phyloP scores from a whole-genome alignment of 2,888 invertebrate species.

The Ectemnius cavifrons region DNA sequence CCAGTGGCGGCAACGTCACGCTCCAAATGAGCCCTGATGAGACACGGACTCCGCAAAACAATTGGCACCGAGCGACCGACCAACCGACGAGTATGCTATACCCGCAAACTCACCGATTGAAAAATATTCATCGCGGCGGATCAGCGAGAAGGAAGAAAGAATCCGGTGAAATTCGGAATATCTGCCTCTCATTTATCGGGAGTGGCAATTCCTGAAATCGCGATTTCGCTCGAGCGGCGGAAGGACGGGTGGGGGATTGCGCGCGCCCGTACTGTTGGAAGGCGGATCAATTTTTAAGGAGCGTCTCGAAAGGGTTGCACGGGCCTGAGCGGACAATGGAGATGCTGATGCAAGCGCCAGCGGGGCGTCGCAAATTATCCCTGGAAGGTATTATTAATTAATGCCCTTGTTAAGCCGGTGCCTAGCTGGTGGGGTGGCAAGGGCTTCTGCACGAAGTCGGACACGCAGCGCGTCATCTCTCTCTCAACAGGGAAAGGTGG shows the following conservation, averaged over 20 bases:
- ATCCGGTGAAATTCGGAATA: neutral
- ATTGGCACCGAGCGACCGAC: too few relatives aligned
- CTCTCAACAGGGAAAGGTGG: neutral
- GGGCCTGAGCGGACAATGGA: slow-evolving; percentile 44
- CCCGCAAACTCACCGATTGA: too few relatives aligned
- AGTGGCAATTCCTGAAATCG: too few relatives aligned
- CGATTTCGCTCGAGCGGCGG: neutral
- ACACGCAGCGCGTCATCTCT: too few relatives aligned
- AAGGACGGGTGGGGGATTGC: too few relatives aligned
- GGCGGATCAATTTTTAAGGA: slow-evolving; percentile 53
- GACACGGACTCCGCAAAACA: too few relatives aligned
- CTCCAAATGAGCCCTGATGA: too few relatives aligned
- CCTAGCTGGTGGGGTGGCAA: slow-evolving; percentile 16
- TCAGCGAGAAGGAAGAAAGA: too few relatives aligned
- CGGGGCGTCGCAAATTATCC: slow-evolving; percentile 56
- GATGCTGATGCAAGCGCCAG: slow-evolving; percentile 46
- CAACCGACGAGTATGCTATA: too few relatives aligned
- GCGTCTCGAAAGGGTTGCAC: slow-evolving; percentile 21
- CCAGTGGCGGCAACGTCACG: too few relatives aligned
- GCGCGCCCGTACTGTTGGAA: too few relatives aligned
- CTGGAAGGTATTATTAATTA: slow-evolving; percentile 61
- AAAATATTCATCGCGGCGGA: slow-evolving; percentile 21
- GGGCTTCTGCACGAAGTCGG: neutral
- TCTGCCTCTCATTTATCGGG: too few relatives aligned
- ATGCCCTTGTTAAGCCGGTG: slow-evolving; percentile 55